phyloP scores from a whole-genome alignment of 2,888 invertebrate species.

The Zootermopsis nevadensis region DNA sequence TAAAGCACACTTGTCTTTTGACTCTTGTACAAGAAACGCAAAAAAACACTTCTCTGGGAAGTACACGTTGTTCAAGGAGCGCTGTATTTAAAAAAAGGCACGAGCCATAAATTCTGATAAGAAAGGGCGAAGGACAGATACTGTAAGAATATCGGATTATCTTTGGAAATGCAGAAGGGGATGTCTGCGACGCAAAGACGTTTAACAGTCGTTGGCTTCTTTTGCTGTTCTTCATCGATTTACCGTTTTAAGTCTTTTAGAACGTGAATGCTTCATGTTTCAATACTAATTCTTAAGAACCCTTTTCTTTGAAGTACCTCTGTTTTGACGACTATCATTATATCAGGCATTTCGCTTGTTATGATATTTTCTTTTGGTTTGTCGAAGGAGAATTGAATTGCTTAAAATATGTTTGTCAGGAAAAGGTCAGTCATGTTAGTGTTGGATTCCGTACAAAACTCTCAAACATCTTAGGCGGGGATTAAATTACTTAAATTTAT shows the following conservation, averaged over 20 bases:
- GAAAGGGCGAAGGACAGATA: neutral
- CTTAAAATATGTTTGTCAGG: too few species aligned
- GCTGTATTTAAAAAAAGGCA: slow-evolving; percentile 1
- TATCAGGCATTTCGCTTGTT: too few species aligned
- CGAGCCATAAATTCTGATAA: neutral
- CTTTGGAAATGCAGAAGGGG: neutral
- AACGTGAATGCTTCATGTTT: neutral
- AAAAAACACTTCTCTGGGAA: neutral
- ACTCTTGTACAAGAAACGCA: neutral
- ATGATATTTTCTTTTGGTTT: too few species aligned
- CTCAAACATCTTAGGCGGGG: too few species aligned
- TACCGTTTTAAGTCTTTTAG: neutral
- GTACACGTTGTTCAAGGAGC: neutral
- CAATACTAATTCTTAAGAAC: neutral
- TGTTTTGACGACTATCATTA: too few species aligned
- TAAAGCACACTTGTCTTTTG: neutral
- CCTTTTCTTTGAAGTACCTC: too few species aligned
- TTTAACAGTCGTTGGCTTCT: neutral
- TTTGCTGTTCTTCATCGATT: slow-evolving; percentile 15
- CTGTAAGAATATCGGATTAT: slow-evolving; percentile 9
- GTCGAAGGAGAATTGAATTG: too few species aligned
- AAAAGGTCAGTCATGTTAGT: too few species aligned
- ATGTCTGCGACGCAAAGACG: neutral
- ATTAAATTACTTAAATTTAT: too few species aligned
- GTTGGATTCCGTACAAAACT: too few species aligned